Evolutionary conservation across 2,888 invertebrate genomes (phyloP).

Genomic region (Serrognathus titanus): DNA sequence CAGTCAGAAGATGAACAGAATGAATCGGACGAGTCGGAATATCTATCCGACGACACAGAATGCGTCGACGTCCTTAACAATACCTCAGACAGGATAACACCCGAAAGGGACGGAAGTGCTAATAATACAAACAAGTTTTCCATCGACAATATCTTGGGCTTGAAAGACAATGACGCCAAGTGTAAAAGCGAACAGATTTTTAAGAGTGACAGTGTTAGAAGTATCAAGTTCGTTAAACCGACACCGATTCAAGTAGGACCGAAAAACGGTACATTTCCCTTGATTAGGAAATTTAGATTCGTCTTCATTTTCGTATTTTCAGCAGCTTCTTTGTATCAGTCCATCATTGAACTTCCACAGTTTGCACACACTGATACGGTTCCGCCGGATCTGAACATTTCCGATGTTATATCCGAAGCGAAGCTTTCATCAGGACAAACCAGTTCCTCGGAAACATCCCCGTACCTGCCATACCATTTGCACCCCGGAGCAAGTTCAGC

Average conservation of each 20-base stretch:
- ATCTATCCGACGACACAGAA: constrained; percentile 25
- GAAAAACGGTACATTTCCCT: constrained; percentile 13
- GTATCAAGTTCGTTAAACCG: constrained; percentile 42
- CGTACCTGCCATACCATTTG: constrained; percentile 35
- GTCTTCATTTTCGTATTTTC: constrained; percentile 11
- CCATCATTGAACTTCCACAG: constrained; percentile 40
- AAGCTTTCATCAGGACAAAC: constrained; percentile 20
- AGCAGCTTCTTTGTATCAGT: constrained; percentile 40
- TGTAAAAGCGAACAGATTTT: constrained; percentile 9
- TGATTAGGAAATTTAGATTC: constrained; percentile 1
- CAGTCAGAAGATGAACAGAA: constrained; percentile 21
- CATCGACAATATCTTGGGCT: constrained; percentile 47
- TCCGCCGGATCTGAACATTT: constrained; percentile 40
- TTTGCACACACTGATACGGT: constrained; percentile 34
- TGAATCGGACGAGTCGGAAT: constrained; percentile 35
- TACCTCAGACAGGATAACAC: constrained; percentile 14
- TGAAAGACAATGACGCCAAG: constrained; percentile 23
- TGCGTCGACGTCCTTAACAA: constrained; percentile 21
- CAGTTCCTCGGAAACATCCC: constrained; percentile 29
- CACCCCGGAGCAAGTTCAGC: constrained; percentile 36
- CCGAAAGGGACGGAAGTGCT: constrained; percentile 28
- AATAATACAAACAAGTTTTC: constrained; percentile 43
- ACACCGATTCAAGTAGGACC: constrained; percentile 30
- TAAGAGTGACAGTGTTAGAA: constrained; percentile 23
- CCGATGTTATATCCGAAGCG: constrained; percentile 33